phyloP scores from a whole-genome alignment of 2,888 invertebrate species.

The Carcina quercana region DNA sequence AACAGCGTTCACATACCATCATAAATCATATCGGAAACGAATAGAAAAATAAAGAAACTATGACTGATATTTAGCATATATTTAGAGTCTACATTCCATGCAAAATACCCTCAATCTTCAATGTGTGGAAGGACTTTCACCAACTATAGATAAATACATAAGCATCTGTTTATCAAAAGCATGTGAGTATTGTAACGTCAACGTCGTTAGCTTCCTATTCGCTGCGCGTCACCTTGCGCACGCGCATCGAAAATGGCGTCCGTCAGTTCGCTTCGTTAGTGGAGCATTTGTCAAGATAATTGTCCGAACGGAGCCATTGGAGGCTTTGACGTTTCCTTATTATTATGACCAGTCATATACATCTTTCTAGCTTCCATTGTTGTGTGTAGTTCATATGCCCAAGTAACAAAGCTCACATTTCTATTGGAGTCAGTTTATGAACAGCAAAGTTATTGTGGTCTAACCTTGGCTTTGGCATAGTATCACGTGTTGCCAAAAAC shows the following conservation, averaged over 20 bases:
- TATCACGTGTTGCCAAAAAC: conserved; percentile 39
- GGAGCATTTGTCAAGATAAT: conserved; percentile 65
- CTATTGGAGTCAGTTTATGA: conserved; percentile 9
- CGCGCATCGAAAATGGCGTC: conserved; percentile 41
- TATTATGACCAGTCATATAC: conserved; percentile 34
- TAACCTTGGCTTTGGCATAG: conserved; percentile 53
- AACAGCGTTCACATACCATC: no score
- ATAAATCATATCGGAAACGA: no score
- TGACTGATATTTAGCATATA: no score
- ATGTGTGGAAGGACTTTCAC: no score
- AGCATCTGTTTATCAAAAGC: conserved; percentile 40
- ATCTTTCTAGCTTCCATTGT: background rate
- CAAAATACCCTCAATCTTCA: no score
- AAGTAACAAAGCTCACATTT: conserved; percentile 2
- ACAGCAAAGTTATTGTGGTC: conserved; percentile 11
- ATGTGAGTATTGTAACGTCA: conserved; percentile 29
- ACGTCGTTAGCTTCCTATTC: conserved; percentile 54
- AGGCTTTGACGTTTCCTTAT: conserved; percentile 52
- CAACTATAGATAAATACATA: conserved; percentile 25
- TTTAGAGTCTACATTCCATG: no score
- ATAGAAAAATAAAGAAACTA: no score
- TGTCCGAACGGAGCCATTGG: conserved; percentile 49
- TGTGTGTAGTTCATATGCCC: background rate
- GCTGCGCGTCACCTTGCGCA: conserved; percentile 39
- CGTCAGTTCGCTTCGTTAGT: conserved; percentile 54